A percentile compares a stretch with the other conserved stretches of the same genome.
These are phyloP conservation scores for Rhopalosiphum maidis DNA, from an alignment of 1,140 invertebrate genomes.

Conservation along the genomic window DNA sequence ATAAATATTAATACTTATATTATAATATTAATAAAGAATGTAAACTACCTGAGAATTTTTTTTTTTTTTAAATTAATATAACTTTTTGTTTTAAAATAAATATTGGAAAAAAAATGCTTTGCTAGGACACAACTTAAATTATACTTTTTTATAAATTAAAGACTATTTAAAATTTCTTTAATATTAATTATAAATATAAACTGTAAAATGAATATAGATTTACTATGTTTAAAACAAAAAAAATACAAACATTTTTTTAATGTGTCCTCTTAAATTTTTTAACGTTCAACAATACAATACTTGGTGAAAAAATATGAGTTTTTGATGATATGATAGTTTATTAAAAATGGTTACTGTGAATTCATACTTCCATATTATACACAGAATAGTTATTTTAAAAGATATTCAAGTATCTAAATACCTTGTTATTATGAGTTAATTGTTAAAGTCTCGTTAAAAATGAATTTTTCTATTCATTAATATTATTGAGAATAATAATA, in stretches of 20 bases:
- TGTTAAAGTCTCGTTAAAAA: neutral
- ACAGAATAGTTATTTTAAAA: neutral
- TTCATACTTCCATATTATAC: neutral
- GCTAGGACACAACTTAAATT: neutral
- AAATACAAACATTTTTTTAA: too few species aligned
- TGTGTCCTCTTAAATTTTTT: too few species aligned
- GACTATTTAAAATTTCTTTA: neutral
- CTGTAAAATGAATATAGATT: neutral
- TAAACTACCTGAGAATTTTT: too few species aligned
- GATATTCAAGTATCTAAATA: neutral
- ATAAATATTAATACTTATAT: too few species aligned
- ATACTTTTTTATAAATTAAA: neutral
- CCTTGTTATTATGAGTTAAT: neutral
- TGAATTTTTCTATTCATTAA: neutral
- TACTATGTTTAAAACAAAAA: too few species aligned
- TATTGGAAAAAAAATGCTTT: neutral
- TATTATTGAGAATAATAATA: neutral
- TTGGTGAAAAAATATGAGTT: neutral
- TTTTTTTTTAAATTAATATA: neutral
- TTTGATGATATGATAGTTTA: neutral
- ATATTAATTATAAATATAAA: neutral
- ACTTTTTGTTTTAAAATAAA: neutral
- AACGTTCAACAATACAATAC: neutral
- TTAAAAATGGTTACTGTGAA: neutral
- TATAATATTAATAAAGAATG: too few species aligned